Conservation (phyloP, 2,113 vertebrate species). For the Siphamia tubifer region DNA sequence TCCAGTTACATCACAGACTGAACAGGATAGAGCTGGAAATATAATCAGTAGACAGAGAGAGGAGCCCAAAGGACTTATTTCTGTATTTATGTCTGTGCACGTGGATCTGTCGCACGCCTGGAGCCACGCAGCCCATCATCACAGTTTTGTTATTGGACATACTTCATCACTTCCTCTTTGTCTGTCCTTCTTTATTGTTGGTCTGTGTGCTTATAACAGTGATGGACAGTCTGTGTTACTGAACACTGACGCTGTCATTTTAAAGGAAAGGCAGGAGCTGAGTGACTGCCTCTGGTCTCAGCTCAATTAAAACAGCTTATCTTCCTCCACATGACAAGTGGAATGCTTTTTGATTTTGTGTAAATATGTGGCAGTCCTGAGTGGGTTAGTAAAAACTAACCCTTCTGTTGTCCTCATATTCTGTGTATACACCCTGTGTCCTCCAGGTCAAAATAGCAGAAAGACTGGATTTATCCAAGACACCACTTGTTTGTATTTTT, state of each 20-base stretch:
- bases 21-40: constrained; percentile 2
- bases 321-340: too few relatives aligned
- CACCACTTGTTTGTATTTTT: too few relatives aligned
- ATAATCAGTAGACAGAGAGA: background rate
- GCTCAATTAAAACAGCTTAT: too few relatives aligned
- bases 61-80: constrained; percentile 7
- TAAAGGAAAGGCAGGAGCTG: background rate
- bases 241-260: background rate
- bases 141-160: background rate
- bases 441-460: too few relatives aligned
- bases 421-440: too few relatives aligned
- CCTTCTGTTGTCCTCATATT: too few relatives aligned
- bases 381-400: too few relatives aligned
- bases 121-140: background rate
- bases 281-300: background rate
- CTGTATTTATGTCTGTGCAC: background rate
- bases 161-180: background rate
- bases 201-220: background rate
- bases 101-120: constrained; percentile 1
- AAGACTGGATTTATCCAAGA: too few relatives aligned
- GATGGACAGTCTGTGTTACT: background rate
- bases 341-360: too few relatives aligned
- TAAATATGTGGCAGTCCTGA: too few relatives aligned
- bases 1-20: constrained; percentile 29
- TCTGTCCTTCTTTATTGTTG: too few relatives aligned